A percentile compares a stretch with the other conserved stretches of the same genome.
Conservation (phyloP, 2,888 invertebrate species). For the Merodon equestris region DNA sequence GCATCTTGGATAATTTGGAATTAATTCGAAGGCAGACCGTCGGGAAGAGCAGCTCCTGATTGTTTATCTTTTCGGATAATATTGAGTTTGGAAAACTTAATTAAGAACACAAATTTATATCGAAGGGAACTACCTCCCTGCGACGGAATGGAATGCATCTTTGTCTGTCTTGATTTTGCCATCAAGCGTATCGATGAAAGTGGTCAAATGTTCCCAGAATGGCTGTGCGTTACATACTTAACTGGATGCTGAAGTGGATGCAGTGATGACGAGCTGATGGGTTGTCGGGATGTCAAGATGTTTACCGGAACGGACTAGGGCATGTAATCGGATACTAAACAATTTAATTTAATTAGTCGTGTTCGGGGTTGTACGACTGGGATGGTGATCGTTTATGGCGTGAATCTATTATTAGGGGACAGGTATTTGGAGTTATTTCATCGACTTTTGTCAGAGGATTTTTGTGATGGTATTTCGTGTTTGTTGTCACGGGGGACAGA, state of each 20-base stretch:
- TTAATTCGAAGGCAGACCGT: conserved; percentile 52
- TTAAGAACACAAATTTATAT: conserved; percentile 64
- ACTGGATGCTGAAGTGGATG: too few species aligned
- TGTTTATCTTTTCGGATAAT: conserved; percentile 62
- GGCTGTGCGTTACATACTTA: too few species aligned
- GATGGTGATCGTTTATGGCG: conserved; percentile 3
- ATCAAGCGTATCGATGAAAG: not conserved
- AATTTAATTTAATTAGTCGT: conserved; percentile 41
- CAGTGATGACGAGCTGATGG: not conserved
- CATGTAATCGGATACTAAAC: conserved; percentile 42
- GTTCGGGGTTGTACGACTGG: conserved; percentile 4
- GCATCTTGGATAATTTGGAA: conserved; percentile 56
- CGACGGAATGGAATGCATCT: not conserved
- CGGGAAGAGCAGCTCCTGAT: conserved; percentile 49
- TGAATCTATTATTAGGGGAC: conserved; percentile 12
- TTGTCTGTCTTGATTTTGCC: conserved; percentile 13
- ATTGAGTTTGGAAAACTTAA: conserved; percentile 67
- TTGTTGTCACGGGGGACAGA: too few species aligned
- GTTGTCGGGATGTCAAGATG: not conserved
- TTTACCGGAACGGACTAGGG: conserved; percentile 26
- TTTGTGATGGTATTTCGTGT: not conserved
- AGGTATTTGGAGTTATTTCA: not conserved
- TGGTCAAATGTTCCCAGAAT: conserved; percentile 16
- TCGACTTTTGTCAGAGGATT: not conserved
- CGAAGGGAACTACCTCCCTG: not conserved